A percentile compares a stretch with the other conserved stretches of the same genome.
These are phyloP conservation scores for Cephus pulcher DNA, from an alignment of 2,888 invertebrate species.

Conservation along the genomic window DNA sequence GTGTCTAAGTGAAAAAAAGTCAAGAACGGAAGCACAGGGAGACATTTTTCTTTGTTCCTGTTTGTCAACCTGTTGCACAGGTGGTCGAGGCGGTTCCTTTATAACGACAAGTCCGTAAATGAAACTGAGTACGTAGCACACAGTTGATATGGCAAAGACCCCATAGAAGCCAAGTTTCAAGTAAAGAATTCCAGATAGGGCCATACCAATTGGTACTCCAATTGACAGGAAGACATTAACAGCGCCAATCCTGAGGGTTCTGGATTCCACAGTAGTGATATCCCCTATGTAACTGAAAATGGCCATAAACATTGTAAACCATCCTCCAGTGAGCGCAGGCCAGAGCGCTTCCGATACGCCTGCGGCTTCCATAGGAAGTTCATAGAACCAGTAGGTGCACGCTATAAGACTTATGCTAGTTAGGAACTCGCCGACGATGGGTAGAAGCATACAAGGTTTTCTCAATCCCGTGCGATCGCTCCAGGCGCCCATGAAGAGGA, in stretches of 20 bases:
- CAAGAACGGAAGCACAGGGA: constrained; percentile 71
- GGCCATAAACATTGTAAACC: constrained; percentile 93
- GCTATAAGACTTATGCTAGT: constrained; percentile 82
- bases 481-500: constrained; percentile 84
- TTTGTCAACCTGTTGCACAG: constrained; percentile 40
- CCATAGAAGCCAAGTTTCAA: constrained; percentile 85
- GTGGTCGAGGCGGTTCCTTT: constrained; percentile 71
- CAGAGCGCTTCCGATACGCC: constrained; percentile 85
- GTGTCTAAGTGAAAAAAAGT: constrained; percentile 83
- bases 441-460: constrained; percentile 86
- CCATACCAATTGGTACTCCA: constrained; percentile 90
- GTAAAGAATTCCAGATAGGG: constrained; percentile 85
- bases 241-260: constrained; percentile 87
- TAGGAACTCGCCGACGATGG: constrained; percentile 83
- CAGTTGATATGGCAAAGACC: constrained; percentile 82
- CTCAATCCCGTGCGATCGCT: constrained; percentile 72
- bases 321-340: constrained; percentile 85
- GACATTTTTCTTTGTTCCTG: constrained; percentile 51
- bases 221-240: constrained; percentile 90
- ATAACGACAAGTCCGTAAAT: constrained; percentile 80
- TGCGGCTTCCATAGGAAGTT: constrained; percentile 83
- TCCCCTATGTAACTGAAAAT: constrained; percentile 91
- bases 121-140: constrained; percentile 80
- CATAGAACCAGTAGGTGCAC: constrained; percentile 83
- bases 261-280: constrained; percentile 84